phyloP scores from a whole-genome alignment of 2,888 invertebrate species.

The Pollenia amentaria region DNA sequence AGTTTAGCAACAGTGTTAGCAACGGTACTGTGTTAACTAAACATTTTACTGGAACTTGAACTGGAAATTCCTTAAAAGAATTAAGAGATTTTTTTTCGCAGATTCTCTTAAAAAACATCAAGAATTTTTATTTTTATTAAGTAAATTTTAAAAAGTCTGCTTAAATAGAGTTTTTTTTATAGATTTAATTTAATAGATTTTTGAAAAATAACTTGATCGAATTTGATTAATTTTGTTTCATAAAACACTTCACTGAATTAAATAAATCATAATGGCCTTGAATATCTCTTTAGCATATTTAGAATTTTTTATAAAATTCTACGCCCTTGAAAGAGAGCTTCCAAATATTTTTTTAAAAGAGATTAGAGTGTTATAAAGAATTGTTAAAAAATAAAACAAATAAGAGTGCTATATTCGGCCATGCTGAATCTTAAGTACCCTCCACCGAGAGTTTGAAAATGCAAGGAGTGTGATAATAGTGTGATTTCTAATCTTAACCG shows the following conservation, averaged over 20 bases:
- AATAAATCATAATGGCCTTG: slow-evolving; percentile 51
- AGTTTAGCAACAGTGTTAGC: not conserved
- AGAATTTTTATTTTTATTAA: not conserved
- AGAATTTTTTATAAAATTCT: slow-evolving; percentile 28
- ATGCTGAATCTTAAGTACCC: too few species aligned
- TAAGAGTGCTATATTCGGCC: too few species aligned
- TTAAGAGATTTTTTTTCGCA: not conserved
- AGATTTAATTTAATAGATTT: too few species aligned
- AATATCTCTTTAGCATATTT: slow-evolving; percentile 10
- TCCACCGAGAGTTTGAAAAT: too few species aligned
- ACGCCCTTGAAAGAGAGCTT: slow-evolving; percentile 67
- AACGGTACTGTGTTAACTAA: slow-evolving; percentile 5
- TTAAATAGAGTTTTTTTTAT: too few species aligned
- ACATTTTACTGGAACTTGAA: slow-evolving; percentile 20
- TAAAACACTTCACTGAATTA: not conserved
- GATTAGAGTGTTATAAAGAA: too few species aligned
- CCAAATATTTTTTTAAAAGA: not conserved
- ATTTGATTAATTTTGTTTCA: too few species aligned
- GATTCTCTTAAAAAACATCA: not conserved
- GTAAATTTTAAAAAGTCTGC: too few species aligned
- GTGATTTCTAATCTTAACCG: too few species aligned
- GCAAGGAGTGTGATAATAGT: too few species aligned
- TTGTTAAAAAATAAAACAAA: too few species aligned
- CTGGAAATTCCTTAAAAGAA: slow-evolving; percentile 8
- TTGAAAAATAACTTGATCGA: too few species aligned